phyloP scores from a whole-genome alignment of 2,797 vertebrate species.

The Cyclura pinguis region DNA sequence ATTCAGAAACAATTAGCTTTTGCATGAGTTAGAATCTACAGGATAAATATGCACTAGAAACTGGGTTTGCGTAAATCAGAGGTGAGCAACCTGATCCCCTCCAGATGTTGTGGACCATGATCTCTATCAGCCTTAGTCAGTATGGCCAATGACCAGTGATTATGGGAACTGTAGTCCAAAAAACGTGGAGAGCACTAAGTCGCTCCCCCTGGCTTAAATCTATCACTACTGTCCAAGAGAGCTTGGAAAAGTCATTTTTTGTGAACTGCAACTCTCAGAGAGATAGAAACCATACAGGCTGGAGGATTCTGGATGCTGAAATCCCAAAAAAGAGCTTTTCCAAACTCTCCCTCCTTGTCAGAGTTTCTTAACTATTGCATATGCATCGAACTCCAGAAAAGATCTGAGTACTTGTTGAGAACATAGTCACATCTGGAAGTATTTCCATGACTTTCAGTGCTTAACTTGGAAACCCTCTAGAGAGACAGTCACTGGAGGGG shows the following conservation, averaged over 20 bases:
- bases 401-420: not conserved
- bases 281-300: no score
- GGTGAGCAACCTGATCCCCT: not conserved
- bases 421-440: slow-evolving; percentile 24
- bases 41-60: not conserved
- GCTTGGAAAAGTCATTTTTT: no score
- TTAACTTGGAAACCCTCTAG: slow-evolving; percentile 3
- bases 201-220: not conserved
- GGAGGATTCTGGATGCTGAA: no score
- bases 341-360: no score
- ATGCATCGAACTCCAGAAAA: slow-evolving; percentile 4
- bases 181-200: not conserved
- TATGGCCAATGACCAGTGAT: not conserved
- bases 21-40: not conserved
- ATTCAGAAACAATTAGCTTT: not conserved
- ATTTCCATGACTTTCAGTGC: slow-evolving; percentile 20
- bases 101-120: not conserved
- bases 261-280: no score
- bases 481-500: not conserved
- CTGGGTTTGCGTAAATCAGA: not conserved
- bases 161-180: not conserved
- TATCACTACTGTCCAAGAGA: not conserved
- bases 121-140: not conserved
- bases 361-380: not conserved
- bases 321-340: no score